Conservation (phyloP, 2,888 invertebrate species). For the Nymphalis urticae region DNA sequence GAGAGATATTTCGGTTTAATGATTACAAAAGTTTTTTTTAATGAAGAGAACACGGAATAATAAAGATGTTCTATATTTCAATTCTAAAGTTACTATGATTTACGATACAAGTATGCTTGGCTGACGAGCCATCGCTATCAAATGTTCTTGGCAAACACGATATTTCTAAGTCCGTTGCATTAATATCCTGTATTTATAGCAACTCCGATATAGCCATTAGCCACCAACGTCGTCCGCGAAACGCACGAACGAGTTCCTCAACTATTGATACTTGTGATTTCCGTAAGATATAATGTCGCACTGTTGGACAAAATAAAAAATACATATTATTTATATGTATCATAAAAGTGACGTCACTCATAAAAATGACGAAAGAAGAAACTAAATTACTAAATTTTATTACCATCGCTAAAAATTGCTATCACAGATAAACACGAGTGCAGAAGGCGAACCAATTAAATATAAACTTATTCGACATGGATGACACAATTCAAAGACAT, state of each 20-base stretch:
- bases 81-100: too few relatives aligned
- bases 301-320: too few relatives aligned
- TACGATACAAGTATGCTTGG: neutral
- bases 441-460: too few relatives aligned
- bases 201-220: conserved; percentile 33
- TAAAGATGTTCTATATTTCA: too few relatives aligned
- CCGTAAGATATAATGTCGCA: neutral
- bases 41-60: conserved; percentile 3
- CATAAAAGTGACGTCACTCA: too few relatives aligned
- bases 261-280: neutral
- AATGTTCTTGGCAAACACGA: conserved; percentile 37
- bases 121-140: conserved; percentile 30
- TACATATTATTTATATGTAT: too few relatives aligned
- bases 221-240: conserved; percentile 47
- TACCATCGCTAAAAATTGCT: too few relatives aligned
- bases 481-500: neutral
- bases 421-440: too few relatives aligned
- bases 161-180: conserved; percentile 56
- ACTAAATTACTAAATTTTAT: too few relatives aligned
- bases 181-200: conserved; percentile 62
- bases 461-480: too few relatives aligned
- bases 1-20: conserved; percentile 10
- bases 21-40: conserved; percentile 7
- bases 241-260: conserved; percentile 6
- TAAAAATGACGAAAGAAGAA: too few relatives aligned